Conservation (phyloP, 2,113 vertebrate species). For the Boulengeromyrus knoepffleri region DNA sequence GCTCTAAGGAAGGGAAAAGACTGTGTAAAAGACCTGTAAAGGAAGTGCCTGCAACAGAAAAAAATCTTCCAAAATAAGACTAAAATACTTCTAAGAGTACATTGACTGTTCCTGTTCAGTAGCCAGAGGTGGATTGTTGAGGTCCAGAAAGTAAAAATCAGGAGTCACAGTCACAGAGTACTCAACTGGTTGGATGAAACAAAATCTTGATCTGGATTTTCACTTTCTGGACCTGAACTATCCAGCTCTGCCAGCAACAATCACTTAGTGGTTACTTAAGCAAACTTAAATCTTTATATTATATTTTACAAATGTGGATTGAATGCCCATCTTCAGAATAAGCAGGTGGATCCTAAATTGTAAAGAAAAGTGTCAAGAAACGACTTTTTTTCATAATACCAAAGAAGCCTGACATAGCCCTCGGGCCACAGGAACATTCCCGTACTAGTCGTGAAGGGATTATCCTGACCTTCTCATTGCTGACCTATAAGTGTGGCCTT, state of each 20-base stretch:
- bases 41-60: not conserved
- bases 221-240: not conserved
- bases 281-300: not conserved
- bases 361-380: not conserved
- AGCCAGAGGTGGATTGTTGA: not conserved
- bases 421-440: not conserved
- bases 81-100: not conserved
- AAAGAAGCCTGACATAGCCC: not conserved
- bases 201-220: not conserved
- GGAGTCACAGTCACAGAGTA: no score
- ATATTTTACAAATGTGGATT: not conserved
- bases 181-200: not conserved
- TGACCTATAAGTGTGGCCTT: not conserved
- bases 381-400: not conserved
- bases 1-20: not conserved
- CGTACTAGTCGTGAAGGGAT: not conserved
- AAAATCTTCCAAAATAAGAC: not conserved
- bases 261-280: not conserved
- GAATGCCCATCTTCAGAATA: not conserved
- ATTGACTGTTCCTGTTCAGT: not conserved
- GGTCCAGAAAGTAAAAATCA: not conserved
- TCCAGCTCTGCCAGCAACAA: not conserved
- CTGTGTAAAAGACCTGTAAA: not conserved
- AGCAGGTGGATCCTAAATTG: not conserved
- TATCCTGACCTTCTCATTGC: not conserved